Percentiles rank a stretch among this genome's conserved stretches.
phyloP scores from a whole-genome alignment of 2,888 invertebrate genomes.

The Eubasilissa splendida region DNA sequence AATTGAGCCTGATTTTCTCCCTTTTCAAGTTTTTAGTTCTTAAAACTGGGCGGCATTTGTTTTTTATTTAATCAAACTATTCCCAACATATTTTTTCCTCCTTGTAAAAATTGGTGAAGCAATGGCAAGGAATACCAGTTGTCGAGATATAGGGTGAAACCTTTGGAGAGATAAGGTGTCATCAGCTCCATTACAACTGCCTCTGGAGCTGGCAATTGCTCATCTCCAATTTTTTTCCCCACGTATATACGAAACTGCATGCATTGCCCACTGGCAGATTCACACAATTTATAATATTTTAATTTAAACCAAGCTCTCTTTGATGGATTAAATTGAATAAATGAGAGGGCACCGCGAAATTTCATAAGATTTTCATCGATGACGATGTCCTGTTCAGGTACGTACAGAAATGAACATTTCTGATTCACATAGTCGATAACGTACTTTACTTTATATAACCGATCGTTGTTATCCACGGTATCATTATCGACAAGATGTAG shows the following conservation, averaged over 20 bases:
- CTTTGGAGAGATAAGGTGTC: slow-evolving; percentile 7
- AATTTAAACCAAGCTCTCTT: too few relatives aligned
- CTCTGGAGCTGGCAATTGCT: too few relatives aligned
- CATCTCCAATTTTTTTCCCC: too few relatives aligned
- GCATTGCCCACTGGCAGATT: too few relatives aligned
- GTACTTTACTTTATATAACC: slow-evolving; percentile 13
- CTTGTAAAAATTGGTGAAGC: slow-evolving; percentile 9
- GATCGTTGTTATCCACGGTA: neutral
- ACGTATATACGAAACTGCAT: too few relatives aligned
- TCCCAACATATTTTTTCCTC: neutral
- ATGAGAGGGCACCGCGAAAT: slow-evolving; percentile 5
- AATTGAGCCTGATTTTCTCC: too few relatives aligned
- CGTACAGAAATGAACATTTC: neutral
- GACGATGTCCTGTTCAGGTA: neutral
- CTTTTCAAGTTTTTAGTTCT: too few relatives aligned
- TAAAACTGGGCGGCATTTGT: slow-evolving; percentile 3
- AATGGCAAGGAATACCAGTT: slow-evolving; percentile 5
- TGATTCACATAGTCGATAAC: neutral
- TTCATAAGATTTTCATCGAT: slow-evolving; percentile 15
- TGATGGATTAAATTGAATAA: neutral
- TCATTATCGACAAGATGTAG: too few relatives aligned
- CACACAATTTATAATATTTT: too few relatives aligned
- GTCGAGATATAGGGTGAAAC: neutral
- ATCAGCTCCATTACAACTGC: slow-evolving; percentile 6
- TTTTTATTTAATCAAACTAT: neutral